Evolutionary conservation across 2,888 invertebrate species (phyloP), one percentile per base, ranked within the genome.

Genomic region (Globia sparganii): DNA sequence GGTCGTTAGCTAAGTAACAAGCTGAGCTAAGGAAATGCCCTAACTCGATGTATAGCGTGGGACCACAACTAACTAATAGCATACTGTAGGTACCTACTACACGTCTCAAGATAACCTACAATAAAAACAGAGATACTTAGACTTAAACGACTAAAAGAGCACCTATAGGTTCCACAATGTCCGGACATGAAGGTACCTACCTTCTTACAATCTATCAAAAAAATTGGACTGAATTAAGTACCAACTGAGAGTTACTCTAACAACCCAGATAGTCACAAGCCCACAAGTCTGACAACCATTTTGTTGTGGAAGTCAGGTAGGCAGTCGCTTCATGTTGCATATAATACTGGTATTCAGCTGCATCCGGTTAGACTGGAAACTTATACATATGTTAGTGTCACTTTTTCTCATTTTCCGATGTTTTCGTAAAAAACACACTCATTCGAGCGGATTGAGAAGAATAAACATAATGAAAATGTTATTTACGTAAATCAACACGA

Each of bases 1-100:
- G 72, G 69, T 75, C 73, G 83, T 68, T 69, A 62, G 83, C 72
- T 75, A 66, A 67, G 70, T 77, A 85, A 74, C 82, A 65, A 68
- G 72, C 46, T 43, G 28, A 65, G 49, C 77, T 56, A 59, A 72
- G 80, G 77, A 81, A 83, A 72, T 81, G 69, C 82, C 82, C 68
- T 81, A 58, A 85, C 71, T 56, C 11, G 73, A 64, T 76, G 25
- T 43, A 31, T 5, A 37, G 73, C 74, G 78, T 85, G 74, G 68
- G 71, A 49, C 31, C 70, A 56, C 59, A 4, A 15, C n/a, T 28
- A n/a, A 28, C 34, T 77, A 61, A 71, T 71, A 61, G 40, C 4
- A 18, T n/a, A n/a, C n/a, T n/a, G 40, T 13, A 40, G 40, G 40
- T n/a, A 56, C 40, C 28, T 46, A 49, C 31, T 37, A 25, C 2